Base-by-base conservation (phyloP, 2,113 vertebrate genomes). In the Phaetusa simplex region DNA sequence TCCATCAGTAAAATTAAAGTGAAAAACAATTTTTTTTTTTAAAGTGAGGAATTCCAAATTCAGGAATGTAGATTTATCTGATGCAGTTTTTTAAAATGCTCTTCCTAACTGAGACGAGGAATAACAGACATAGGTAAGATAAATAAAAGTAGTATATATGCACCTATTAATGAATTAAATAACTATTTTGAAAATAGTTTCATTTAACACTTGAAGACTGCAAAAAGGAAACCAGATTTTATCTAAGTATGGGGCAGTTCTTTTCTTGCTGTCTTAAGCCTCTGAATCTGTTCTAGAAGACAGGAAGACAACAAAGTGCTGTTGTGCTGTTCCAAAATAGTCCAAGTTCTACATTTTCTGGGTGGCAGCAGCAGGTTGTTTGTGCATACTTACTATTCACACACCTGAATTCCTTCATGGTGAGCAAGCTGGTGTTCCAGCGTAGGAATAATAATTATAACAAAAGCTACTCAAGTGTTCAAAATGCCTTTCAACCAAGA, bases 341-440 rank as follows among this genome's bases (percentile, higher is more conserved):
- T 14, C 17, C 24, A 64, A 56, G 52, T 56, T 50, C 70, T 69
- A 42, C 49, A 21, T 22, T 80, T 90, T 76, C 24, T 1, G 1
- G 16, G 53, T 49, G 42, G 30, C 47, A 65, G 47, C 38, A 78
- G 32, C 45, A 81, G 58, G 49, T 19, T 66, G 11, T 38, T 76
- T 72, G 49, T 0, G 0, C 6, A 11, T 65, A 21, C 43, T 47
- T 87, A 27, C 55, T 21, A 3, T 42, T 5, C 30, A 8, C 55
- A 56, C n/a, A 90, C 67, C 59, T 90, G 55, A 83, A 86, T 42
- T 77, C 64, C 55, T 83, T 78, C 38, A 43, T 14, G 36, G 14
- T 55, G 49, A 81, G 22, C 55, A 93, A 71, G 29, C 78, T 88
- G 38, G 7, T 82, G 45, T 50, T 81, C 26, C n/a, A 47, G 32